A percentile compares a stretch with the other conserved stretches of the same genome.
Evolutionary conservation across 2,113 vertebrate species (phyloP).

Genomic region (Ameiurus melas): DNA sequence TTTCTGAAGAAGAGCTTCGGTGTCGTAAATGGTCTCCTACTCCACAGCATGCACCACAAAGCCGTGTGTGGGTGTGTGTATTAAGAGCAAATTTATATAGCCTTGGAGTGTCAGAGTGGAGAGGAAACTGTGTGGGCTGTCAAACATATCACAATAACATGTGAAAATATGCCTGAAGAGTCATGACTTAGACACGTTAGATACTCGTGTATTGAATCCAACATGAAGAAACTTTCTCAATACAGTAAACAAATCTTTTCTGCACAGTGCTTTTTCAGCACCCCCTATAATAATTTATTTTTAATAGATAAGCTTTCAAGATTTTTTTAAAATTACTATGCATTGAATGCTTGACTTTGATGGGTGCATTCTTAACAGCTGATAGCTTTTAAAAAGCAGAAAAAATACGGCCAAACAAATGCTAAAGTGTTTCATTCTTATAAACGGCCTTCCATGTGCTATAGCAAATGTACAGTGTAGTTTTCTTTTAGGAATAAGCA

Average conservation of each 20-base stretch:
- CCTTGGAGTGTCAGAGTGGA: constrained; percentile 28
- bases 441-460: constrained; percentile 42
- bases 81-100: constrained; percentile 53
- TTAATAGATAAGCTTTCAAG: background rate
- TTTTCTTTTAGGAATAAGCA: constrained; percentile 55
- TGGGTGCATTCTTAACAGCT: background rate
- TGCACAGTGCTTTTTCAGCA: background rate
- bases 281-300: background rate
- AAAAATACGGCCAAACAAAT: background rate
- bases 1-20: constrained; percentile 36
- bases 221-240: background rate
- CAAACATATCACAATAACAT: constrained; percentile 31
- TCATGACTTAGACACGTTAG: constrained; percentile 22
- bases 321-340: background rate
- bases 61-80: constrained; percentile 40
- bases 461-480: constrained; percentile 32
- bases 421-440: constrained; percentile 3
- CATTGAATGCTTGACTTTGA: background rate
- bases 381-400: background rate
- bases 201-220: constrained; percentile 6
- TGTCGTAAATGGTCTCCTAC: constrained; percentile 25
- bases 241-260: background rate
- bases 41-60: constrained; percentile 60
- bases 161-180: constrained; percentile 2
- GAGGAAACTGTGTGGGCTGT: constrained; percentile 41